Base-by-base conservation (phyloP, 2,888 invertebrate species). In the Cerceris ruficornis region DNA sequence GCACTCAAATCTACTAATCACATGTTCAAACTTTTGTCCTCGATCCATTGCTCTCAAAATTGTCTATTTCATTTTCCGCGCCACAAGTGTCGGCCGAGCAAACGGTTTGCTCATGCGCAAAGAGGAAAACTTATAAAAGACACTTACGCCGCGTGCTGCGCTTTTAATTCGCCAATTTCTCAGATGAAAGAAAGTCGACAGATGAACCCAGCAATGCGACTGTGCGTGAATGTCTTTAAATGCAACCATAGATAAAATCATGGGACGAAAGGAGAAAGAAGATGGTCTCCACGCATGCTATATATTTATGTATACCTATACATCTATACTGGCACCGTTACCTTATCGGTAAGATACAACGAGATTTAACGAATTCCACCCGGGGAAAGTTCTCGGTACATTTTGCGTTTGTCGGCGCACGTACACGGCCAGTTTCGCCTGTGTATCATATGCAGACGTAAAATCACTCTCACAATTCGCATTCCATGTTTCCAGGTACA, bases 281-380 rank as follows among this genome's bases (percentile, higher is more conserved):
- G 66, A 70, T 54, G 55, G 55, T 15, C 28, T 55, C 28, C 17
- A 7, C 11, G 28, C 17, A 55, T 11, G 9, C 9, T 55, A 55
- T 13, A 28, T 55, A 28, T 17, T n/a, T 52, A 7, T 50, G 13
- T 50, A 13, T 11, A 46, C 11, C 46, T 46, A 46, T 52, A n/a
- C 14, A 55, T 8, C 7, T 55, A 55, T 55, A 55, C 9, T 50
- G 78, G 74, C 77, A 82, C 85, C 85, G 85, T 87, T 88, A 85
- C 85, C 72, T 88, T 88, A 88, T 86, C 76, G 79, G 78, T 80
- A 70, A 84, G 87, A 89, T 88, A 88, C 85, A 83, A 85, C 85
- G 81, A 89, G 86, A 90, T 89, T 88, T 89, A 88, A 89, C 87
- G 75, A 90, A 90, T 90, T 89, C 88, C 88, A 82, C 74, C 68